These are phyloP conservation scores for Babylonia areolata DNA, from an alignment of 1,140 invertebrate species.

Conservation along the genomic window DNA sequence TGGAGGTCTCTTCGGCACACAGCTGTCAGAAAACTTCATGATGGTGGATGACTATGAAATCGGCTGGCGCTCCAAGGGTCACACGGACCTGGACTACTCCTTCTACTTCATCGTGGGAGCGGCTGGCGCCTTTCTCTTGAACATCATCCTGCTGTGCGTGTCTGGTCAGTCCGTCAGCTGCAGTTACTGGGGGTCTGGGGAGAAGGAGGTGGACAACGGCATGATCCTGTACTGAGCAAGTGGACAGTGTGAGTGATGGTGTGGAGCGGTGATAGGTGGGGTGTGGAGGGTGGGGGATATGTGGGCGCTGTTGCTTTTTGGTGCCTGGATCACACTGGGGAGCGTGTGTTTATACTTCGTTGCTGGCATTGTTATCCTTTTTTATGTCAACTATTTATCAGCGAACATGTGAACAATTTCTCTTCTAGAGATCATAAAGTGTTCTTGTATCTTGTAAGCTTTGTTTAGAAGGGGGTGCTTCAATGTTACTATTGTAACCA, in stretches of 20 bases:
- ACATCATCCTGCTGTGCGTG: constrained; percentile 85
- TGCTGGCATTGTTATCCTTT: too few relatives aligned
- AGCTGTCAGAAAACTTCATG: constrained; percentile 86
- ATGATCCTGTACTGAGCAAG: constrained; percentile 66
- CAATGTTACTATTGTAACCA: too few relatives aligned
- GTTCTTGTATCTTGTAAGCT: too few relatives aligned
- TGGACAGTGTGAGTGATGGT: neutral
- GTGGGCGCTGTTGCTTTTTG: neutral
- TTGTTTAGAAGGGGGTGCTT: too few relatives aligned
- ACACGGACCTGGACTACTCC: constrained; percentile 85
- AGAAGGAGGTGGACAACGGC: constrained; percentile 69
- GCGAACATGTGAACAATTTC: too few relatives aligned
- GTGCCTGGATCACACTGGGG: too few relatives aligned
- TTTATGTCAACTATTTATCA: too few relatives aligned
- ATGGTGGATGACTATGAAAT: constrained; percentile 83
- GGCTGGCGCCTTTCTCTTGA: constrained; percentile 83
- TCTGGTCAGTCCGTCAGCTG: constrained; percentile 61
- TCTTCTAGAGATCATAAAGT: too few relatives aligned
- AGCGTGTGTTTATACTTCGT: too few relatives aligned
- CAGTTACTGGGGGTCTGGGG: constrained; percentile 57
- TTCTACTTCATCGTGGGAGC: constrained; percentile 88
- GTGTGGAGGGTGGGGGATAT: neutral
- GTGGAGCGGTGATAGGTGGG: neutral
- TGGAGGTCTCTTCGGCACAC: constrained; percentile 85
- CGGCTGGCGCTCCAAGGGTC: constrained; percentile 83